A percentile compares a stretch with the other conserved stretches of the same genome.
These are phyloP conservation scores for Nemoura dubitans DNA, from an alignment of 2,888 invertebrate species.

Conservation along the genomic window DNA sequence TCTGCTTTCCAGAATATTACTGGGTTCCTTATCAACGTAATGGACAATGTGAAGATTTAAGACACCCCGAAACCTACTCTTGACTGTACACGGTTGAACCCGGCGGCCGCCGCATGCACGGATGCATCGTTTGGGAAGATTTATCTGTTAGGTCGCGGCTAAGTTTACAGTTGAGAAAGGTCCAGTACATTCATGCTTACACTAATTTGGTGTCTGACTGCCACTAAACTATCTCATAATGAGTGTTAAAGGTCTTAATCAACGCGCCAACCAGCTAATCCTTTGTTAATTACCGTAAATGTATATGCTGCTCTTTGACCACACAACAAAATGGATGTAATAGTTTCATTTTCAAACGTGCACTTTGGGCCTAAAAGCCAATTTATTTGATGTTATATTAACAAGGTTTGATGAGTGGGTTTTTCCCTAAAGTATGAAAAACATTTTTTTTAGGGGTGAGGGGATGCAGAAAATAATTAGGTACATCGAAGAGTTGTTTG, in stretches of 20 bases:
- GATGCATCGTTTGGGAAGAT: conserved; percentile 34
- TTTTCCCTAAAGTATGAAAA: no score
- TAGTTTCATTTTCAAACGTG: not conserved
- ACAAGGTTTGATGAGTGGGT: no score
- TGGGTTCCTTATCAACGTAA: not conserved
- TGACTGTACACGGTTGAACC: conserved; percentile 13
- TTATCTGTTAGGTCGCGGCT: conserved; percentile 29
- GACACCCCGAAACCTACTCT: not conserved
- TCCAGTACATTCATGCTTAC: conserved; percentile 32
- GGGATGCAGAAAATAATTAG: no score
- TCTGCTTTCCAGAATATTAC: not conserved
- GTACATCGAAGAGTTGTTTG: no score
- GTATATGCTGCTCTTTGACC: conserved; percentile 13
- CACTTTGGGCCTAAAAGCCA: no score
- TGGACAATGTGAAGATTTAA: not conserved
- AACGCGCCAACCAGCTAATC: conserved; percentile 30
- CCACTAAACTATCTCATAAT: conserved; percentile 40
- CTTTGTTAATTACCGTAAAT: conserved; percentile 33
- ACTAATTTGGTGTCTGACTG: conserved; percentile 36
- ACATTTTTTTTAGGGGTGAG: no score
- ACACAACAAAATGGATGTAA: not conserved
- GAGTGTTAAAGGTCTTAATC: conserved; percentile 39
- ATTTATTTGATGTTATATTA: no score
- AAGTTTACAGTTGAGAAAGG: conserved; percentile 36
- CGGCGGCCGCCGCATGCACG: not conserved